These are phyloP conservation scores for Gryllus longicercus DNA, from an alignment of 2,888 invertebrate species.

Conservation along the genomic window DNA sequence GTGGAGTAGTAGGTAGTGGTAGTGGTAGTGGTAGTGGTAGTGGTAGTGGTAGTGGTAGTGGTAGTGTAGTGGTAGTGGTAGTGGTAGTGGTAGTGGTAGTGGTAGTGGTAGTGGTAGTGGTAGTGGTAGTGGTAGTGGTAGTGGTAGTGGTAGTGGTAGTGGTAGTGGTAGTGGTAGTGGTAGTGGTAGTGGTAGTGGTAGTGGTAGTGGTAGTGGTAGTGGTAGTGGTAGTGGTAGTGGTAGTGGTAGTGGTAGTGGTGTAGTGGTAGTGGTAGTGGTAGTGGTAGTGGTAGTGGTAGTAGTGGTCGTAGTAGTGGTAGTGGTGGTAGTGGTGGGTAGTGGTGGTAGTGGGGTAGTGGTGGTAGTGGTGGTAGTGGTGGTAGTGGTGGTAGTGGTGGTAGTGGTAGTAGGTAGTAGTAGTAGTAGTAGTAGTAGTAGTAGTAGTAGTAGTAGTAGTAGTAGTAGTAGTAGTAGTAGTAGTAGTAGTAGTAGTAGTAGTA, in stretches of 20 bases:
- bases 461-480: slow-evolving; percentile 12
- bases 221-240: neutral
- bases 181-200: neutral
- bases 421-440: slow-evolving; percentile 20
- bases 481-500: slow-evolving; percentile 4
- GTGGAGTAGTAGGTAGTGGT: neutral
- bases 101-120: neutral
- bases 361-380: too few species aligned
- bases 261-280: neutral
- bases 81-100: neutral
- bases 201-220: neutral
- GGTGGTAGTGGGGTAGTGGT: neutral
- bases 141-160: neutral
- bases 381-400: too few species aligned
- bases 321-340: neutral
- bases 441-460: neutral
- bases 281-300: neutral
- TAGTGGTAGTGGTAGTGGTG: neutral
- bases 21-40: neutral
- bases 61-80: neutral
- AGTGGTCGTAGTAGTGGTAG: neutral
- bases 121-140: neutral
- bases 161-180: neutral
- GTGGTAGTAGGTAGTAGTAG: neutral
- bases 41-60: neutral